A percentile compares a stretch with the other conserved stretches of the same genome.
phyloP scores from a whole-genome alignment of 2,113 vertebrate species.

The Carollia perspicillata region DNA sequence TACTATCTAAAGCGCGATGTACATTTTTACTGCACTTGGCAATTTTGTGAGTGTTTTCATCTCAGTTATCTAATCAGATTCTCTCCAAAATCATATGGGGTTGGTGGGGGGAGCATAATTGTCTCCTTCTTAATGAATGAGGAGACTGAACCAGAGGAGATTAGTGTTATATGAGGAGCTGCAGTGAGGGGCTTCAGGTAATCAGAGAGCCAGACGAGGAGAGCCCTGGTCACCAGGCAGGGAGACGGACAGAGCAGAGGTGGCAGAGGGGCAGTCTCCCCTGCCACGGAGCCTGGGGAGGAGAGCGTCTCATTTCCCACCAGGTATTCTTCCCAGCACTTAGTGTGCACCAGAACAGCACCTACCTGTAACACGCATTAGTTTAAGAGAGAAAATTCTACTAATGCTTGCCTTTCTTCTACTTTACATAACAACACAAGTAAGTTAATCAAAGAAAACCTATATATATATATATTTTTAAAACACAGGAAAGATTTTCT shows the following conservation, averaged over 20 bases:
- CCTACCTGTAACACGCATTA: slow-evolving; percentile 3
- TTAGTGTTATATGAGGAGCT: neutral
- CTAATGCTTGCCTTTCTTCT: neutral
- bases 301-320: neutral
- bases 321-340: neutral
- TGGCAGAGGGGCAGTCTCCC: neutral
- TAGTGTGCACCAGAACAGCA: neutral
- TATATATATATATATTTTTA: neutral
- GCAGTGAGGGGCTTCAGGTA: neutral
- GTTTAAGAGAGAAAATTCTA: neutral
- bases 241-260: neutral
- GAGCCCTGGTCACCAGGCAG: neutral
- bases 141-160: neutral
- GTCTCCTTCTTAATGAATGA: neutral
- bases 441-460: slow-evolving; percentile 5
- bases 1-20: neutral
- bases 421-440: slow-evolving; percentile 18
- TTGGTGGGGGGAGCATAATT: neutral
- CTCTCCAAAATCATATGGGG: neutral
- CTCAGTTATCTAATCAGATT: neutral
- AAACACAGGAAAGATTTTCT: slow-evolving; percentile 14
- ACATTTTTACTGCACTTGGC: neutral
- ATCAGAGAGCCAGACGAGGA: neutral
- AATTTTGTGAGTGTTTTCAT: neutral
- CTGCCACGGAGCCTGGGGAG: neutral